These are phyloP conservation scores for Rhynchomys soricoides DNA, from an alignment of 2,113 vertebrate species.

Conservation along the genomic window DNA sequence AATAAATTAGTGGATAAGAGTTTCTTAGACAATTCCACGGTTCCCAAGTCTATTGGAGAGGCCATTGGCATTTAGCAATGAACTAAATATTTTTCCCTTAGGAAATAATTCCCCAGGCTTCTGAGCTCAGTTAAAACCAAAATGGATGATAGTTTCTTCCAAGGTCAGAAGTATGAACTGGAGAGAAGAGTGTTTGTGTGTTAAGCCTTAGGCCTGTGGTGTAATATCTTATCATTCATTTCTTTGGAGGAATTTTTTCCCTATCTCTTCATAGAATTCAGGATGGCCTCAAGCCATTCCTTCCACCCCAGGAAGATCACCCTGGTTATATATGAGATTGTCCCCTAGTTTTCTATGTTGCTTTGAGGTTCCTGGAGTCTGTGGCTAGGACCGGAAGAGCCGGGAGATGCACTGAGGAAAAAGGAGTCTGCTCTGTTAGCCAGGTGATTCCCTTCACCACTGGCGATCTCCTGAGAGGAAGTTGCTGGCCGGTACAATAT, in stretches of 20 bases:
- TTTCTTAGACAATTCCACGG: neutral
- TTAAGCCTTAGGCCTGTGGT: neutral
- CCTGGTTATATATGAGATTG: neutral
- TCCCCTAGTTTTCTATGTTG: neutral
- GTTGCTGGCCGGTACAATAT: neutral
- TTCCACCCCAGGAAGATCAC: neutral
- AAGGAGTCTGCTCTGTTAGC: neutral
- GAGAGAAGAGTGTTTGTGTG: neutral
- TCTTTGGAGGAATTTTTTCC: neutral
- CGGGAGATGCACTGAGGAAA: neutral
- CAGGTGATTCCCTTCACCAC: neutral
- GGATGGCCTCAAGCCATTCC: neutral
- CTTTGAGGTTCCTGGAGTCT: neutral
- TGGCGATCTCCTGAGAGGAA: neutral
- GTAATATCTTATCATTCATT: neutral
- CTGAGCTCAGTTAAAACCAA: slow-evolving; percentile 8
- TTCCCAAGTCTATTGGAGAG: neutral
- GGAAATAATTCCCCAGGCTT: neutral
- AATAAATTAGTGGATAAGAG: neutral
- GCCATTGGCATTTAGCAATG: neutral
- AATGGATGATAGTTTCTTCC: neutral
- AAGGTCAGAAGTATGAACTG: neutral
- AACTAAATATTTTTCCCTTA: neutral
- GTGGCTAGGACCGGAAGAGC: neutral
- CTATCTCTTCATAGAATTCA: neutral